Base-by-base conservation (phyloP, 2,888 invertebrate species). In the Scaptodrosophila latifasciaeformis region DNA sequence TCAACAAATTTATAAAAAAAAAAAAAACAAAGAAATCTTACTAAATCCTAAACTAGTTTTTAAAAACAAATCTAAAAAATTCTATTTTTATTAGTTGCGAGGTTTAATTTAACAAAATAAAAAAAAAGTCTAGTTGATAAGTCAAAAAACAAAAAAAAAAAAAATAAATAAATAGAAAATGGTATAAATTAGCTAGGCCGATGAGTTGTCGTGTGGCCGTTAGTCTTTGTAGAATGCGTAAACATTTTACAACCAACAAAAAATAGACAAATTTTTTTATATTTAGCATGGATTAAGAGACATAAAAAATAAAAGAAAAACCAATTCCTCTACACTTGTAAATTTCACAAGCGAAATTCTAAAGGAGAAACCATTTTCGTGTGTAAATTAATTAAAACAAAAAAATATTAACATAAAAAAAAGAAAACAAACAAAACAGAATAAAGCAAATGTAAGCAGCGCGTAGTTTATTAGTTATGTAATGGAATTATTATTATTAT, bases 381-480 rank as follows among this genome's bases (percentile, higher is more conserved):
- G n/a, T 55, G 50, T 61, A 54, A 52, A 63, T 57, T 67, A 54
- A 62, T 58, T 63, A 55, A 56, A 53, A 54, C 31, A 37, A 49
- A 40, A 56, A 60, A 49, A 49, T 37, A 49, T 3, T 24, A 24
- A 46, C 59, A 49, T 10, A 15, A 18, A 29, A 44, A 27, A 39
- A 46, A 49, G 9, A 15, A 18, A 29, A 44, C 27, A 39, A 46
- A 49, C 19, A 34, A 44, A 43, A 42, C 49, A 59, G 54, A 24
- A 24, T n/a, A 52, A 65, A 54, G 57, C 53, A 35, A 57, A 37
- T 15, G 56, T 58, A 62, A 57, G 60, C 30, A 61, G 69, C 75
- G 78, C 68, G 66, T 75, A 71, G 72, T 60, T 71, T 59, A 49
- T 46, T 68, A 72, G 71, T 54, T 60, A 60, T 75, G 58, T 65